phyloP scores from a whole-genome alignment of 64 coral and sea anemone species.

The Catalaphyllia jardinei region DNA sequence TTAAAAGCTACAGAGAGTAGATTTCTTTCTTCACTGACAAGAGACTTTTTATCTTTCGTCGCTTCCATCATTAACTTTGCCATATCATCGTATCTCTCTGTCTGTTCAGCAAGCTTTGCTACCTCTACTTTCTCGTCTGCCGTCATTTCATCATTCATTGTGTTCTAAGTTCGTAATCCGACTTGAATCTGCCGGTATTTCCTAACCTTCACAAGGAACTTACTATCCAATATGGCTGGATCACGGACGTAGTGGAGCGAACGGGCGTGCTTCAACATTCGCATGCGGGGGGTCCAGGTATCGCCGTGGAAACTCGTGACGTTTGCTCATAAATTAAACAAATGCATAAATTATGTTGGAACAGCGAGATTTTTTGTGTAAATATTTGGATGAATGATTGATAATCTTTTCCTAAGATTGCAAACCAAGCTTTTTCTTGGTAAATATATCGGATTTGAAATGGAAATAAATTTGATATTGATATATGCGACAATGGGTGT shows the following conservation, averaged over 20 bases:
- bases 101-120: constrained; percentile 92
- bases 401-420: too few species aligned
- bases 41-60: constrained; percentile 48
- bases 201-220: not conserved
- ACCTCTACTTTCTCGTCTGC: constrained; percentile 53
- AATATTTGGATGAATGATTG: too few species aligned
- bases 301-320: constrained; percentile 88
- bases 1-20: constrained; percentile 98
- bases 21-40: constrained; percentile 81
- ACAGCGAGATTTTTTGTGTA: too few species aligned
- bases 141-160: not conserved
- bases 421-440: too few species aligned
- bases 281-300: constrained; percentile 63
- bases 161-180: not conserved
- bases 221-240: constrained; percentile 51
- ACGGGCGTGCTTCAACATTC: constrained; percentile 71
- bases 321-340: constrained; percentile 49
- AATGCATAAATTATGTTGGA: not conserved
- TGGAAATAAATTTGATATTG: too few species aligned
- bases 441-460: too few species aligned
- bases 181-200: constrained; percentile 14
- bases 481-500: too few species aligned
- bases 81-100: constrained; percentile 99
- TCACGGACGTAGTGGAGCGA: constrained; percentile 19
- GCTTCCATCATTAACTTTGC: constrained; percentile 90